Evolutionary conservation across 1,140 invertebrate species (phyloP), one percentile per base, ranked within the genome.

Genomic region (Hycleus phaleratus): DNA sequence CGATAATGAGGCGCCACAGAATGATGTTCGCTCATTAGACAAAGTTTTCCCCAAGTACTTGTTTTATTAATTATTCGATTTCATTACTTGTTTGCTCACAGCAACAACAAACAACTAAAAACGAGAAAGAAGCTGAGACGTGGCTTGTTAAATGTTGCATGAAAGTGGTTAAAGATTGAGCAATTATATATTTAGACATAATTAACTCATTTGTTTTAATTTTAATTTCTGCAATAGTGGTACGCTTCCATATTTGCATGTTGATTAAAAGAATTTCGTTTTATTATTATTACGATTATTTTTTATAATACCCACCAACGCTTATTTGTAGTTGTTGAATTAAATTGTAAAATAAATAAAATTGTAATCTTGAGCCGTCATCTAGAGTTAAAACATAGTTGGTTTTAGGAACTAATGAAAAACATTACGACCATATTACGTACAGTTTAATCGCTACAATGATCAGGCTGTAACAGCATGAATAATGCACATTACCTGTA

Each of bases 1-100:
- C 50, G 46, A 42, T 56, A 56, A 56, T 47, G 54, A 56, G 54
- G 54, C 54, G 54, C 54, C 54, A 56, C 38, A 26, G 54, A 48
- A 56, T 56, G 54, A 47, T 43, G 56, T 46, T 51, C 43, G 56
- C 43, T 58, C 56, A 51, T 58, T 58, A 58, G 7, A 58, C 56
- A 46, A 38, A 51, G 56, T 32, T 32, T 32, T 58, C 44, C 40
- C 49, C 43, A 32, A 45, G 49, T 50, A 45, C 42, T 58, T 51
- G 48, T 48, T 58, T 58, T 58, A 58, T 58, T 58, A 58, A 58
- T 58, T 58, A 58, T 58, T 58, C 32, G 32, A 46, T 58, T 46
- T 38, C 49, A 44, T 50, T 46, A 32, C 12, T 43, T 51, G 4
- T 32, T 32, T 32, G 32, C 7, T 32, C 32, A 7, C 32, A 32